Percentiles rank a stretch among this genome's conserved stretches.
These are phyloP conservation scores for Bedellia somnulentella DNA, from an alignment of 2,888 invertebrate species.

Conservation along the genomic window DNA sequence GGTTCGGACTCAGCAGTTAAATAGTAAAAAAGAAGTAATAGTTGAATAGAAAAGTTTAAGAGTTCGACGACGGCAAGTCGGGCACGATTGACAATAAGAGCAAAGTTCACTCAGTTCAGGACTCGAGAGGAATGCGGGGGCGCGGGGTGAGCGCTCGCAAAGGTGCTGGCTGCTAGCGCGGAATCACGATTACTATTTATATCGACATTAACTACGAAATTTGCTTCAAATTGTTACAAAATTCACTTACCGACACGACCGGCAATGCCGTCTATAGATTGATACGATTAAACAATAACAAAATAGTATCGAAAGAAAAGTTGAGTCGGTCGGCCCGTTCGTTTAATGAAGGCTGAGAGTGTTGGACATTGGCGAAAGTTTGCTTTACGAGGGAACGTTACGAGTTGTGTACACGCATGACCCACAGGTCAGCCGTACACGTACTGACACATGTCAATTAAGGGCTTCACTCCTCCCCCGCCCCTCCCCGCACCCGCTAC, in stretches of 20 bases:
- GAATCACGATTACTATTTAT: constrained; percentile 24
- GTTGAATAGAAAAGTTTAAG: too few relatives aligned
- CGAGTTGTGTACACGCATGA: constrained; percentile 50
- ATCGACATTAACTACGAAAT: constrained; percentile 33
- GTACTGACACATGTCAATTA: constrained; percentile 61
- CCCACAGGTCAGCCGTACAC: constrained; percentile 47
- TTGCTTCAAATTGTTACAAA: constrained; percentile 12
- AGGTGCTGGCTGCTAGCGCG: not conserved
- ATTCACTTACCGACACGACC: not conserved
- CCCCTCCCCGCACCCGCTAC: constrained; percentile 39
- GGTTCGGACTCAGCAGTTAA: too few relatives aligned
- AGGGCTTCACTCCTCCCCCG: constrained; percentile 24
- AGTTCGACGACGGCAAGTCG: constrained; percentile 19
- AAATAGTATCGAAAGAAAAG: too few relatives aligned
- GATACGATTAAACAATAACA: too few relatives aligned
- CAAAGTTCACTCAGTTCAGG: constrained; percentile 57
- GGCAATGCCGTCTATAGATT: not conserved
- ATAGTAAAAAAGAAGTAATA: too few relatives aligned
- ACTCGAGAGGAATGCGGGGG: constrained; percentile 49
- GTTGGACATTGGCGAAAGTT: constrained; percentile 50
- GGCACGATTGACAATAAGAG: constrained; percentile 59
- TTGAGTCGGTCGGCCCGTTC: too few relatives aligned
- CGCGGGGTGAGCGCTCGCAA: constrained; percentile 28
- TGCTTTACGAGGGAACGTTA: constrained; percentile 30
- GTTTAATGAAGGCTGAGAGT: too few relatives aligned